Evolutionary conservation across 1,140 invertebrate species (phyloP).

Genomic region (Dysdera silvatica): DNA sequence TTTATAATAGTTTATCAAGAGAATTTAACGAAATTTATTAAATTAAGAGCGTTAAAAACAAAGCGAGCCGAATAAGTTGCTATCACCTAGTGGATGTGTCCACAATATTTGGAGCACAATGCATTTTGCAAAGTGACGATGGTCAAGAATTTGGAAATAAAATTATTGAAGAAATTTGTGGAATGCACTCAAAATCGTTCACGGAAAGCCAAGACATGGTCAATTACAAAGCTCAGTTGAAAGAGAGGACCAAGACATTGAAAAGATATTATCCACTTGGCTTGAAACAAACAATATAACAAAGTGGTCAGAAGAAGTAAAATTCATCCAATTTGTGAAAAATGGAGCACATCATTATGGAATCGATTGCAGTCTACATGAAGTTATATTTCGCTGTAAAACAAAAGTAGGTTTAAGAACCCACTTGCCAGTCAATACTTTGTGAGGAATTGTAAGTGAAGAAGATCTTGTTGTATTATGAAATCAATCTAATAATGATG

Average conservation of each 20-base stretch:
- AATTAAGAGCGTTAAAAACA: neutral
- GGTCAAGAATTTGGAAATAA: slow-evolving; percentile 7
- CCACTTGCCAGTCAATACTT: neutral
- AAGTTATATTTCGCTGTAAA: neutral
- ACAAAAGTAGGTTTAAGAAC: too few species aligned
- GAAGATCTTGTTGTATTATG: slow-evolving; percentile 1
- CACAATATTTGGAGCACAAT: neutral
- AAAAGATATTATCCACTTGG: neutral
- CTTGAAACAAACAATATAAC: neutral
- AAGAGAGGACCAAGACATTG: slow-evolving; percentile 11
- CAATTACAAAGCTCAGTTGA: slow-evolving; percentile 29
- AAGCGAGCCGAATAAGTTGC: neutral
- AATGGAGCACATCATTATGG: slow-evolving; percentile 3
- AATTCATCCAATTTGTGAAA: slow-evolving; percentile 8
- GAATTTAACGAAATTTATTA: neutral
- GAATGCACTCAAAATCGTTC: neutral
- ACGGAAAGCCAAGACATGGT: too few species aligned
- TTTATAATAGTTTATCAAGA: neutral
- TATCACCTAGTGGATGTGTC: too few species aligned
- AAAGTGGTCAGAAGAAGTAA: neutral
- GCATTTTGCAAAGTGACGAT: slow-evolving; percentile 9
- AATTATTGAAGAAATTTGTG: slow-evolving; percentile 3
- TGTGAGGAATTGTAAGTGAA: neutral
- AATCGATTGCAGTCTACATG: neutral
- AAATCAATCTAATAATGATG: slow-evolving; percentile 4